phyloP scores from a whole-genome alignment of 2,888 invertebrate genomes.

The Choreutis nemorana region DNA sequence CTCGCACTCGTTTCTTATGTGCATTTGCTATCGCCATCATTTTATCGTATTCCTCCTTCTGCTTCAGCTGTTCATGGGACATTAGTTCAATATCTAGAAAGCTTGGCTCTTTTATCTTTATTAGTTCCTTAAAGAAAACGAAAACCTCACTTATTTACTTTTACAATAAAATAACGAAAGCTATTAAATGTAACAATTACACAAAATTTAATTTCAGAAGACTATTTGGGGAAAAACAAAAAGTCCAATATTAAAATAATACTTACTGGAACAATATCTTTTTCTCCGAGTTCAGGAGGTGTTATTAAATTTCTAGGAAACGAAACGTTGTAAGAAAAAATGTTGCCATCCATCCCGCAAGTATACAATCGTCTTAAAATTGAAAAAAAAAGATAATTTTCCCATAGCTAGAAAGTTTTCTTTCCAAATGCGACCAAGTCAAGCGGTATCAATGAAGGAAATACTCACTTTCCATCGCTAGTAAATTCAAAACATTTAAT shows the following conservation, averaged over 20 bases:
- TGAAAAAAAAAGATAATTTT: no score
- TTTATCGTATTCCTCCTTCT: constrained; percentile 71
- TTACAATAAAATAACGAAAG: background rate
- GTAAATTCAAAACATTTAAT: constrained; percentile 72
- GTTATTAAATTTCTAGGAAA: constrained; percentile 37
- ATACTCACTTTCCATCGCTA: constrained; percentile 63
- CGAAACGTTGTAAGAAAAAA: constrained; percentile 73
- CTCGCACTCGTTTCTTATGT: constrained; percentile 67
- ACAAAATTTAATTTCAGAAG: background rate
- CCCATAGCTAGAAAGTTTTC: no score
- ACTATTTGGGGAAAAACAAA: background rate
- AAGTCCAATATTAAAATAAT: no score
- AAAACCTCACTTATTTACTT: background rate
- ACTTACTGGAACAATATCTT: constrained; percentile 25
- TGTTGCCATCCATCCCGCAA: constrained; percentile 78
- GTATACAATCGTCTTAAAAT: constrained; percentile 57
- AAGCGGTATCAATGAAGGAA: background rate
- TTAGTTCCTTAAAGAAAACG: constrained; percentile 19
- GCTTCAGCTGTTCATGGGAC: constrained; percentile 73
- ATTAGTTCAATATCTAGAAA: constrained; percentile 46
- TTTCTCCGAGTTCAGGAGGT: constrained; percentile 10
- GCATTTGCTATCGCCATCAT: constrained; percentile 69
- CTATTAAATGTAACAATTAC: background rate
- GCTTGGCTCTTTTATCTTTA: constrained; percentile 33
- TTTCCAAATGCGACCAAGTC: background rate